Conservation (phyloP, 2,113 vertebrate genomes). For the Holacanthus passer region DNA sequence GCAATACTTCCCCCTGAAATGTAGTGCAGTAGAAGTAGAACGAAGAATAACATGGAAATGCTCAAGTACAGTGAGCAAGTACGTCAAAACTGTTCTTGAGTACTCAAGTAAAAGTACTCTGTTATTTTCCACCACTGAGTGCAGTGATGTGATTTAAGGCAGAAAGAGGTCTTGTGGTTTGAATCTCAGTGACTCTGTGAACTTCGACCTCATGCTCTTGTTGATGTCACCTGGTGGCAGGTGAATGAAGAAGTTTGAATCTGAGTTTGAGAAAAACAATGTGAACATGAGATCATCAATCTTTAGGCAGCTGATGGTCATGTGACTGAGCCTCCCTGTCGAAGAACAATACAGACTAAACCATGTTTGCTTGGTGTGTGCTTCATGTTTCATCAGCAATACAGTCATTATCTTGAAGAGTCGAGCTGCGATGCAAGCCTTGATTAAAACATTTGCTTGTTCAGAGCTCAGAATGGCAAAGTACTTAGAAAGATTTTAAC, state of each 20-base stretch:
- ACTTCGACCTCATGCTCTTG: constrained; percentile 46
- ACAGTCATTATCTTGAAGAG: not conserved
- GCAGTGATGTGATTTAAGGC: not conserved
- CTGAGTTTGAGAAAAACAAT: constrained; percentile 43
- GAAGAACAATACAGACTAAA: not conserved
- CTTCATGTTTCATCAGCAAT: not conserved
- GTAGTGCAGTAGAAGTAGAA: not conserved
- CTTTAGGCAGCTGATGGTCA: constrained; percentile 24
- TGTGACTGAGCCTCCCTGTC: constrained; percentile 24
- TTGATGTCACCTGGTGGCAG: constrained; percentile 38
- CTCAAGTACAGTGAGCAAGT: not conserved
- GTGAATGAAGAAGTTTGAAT: constrained; percentile 36
- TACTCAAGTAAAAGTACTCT: not conserved
- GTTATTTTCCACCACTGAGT: not conserved
- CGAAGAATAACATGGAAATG: not conserved
- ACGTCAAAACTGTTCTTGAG: not conserved
- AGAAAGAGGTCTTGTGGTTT: constrained; percentile 60
- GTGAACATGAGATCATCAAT: constrained; percentile 33
- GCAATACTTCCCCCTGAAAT: not conserved
- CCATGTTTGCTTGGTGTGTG: not conserved
- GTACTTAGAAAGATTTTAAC: not conserved
- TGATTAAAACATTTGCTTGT: too few species aligned
- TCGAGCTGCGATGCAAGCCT: not conserved
- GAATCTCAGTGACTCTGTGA: constrained; percentile 36
- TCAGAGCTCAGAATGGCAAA: too few species aligned